phyloP scores from a whole-genome alignment of 2,113 vertebrate genomes.

The Chrysochloris asiatica region DNA sequence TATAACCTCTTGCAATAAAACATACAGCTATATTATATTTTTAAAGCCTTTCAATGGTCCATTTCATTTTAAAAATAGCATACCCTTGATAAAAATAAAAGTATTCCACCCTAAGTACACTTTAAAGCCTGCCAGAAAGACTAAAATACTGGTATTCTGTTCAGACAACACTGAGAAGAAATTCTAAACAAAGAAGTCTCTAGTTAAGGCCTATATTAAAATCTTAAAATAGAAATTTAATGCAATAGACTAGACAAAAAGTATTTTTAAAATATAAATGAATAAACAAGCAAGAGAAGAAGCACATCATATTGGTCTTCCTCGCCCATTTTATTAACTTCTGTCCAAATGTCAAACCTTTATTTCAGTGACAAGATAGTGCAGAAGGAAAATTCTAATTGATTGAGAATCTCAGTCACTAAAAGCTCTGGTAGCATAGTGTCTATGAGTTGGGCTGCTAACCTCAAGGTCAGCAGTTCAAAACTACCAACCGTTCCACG shows the following conservation, averaged over 20 bases:
- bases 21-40: constrained; percentile 51
- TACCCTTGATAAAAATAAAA: constrained; percentile 37
- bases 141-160: constrained; percentile 9
- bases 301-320: background rate
- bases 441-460: too few relatives aligned
- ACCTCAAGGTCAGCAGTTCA: too few relatives aligned
- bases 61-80: constrained; percentile 60
- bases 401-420: background rate
- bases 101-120: constrained; percentile 27
- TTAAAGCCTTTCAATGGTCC: constrained; percentile 29
- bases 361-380: background rate
- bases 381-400: background rate
- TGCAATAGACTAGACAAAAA: constrained; percentile 27
- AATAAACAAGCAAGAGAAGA: background rate
- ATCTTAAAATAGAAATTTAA: constrained; percentile 64
- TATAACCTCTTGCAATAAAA: constrained; percentile 19
- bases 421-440: too few relatives aligned
- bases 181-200: constrained; percentile 28
- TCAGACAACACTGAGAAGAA: constrained; percentile 46
- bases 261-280: constrained; percentile 53
- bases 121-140: constrained; percentile 45
- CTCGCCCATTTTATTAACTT: background rate
- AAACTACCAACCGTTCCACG: too few relatives aligned
- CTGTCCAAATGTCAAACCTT: constrained; percentile 28
- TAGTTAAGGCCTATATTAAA: constrained; percentile 58